Evolutionary conservation across 2,888 invertebrate genomes (phyloP).

Genomic region (Apotomis turbidana): DNA sequence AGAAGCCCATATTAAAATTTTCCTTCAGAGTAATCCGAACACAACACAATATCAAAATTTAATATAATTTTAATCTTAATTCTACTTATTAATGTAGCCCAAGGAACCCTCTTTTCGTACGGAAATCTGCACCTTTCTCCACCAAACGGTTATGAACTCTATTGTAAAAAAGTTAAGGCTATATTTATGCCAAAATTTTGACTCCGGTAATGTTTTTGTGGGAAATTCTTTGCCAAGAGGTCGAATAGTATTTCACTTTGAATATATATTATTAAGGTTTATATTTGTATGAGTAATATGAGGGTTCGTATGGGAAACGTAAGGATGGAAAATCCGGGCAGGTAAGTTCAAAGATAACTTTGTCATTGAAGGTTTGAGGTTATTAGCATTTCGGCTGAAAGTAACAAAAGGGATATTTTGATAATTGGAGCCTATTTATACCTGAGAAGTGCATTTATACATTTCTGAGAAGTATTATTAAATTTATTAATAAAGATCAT

Average conservation of each 20-base stretch:
- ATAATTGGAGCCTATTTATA: constrained; percentile 18
- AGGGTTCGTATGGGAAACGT: constrained; percentile 50
- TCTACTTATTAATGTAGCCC: constrained; percentile 80
- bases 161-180: neutral
- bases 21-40: constrained; percentile 80
- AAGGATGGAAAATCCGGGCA: constrained; percentile 61
- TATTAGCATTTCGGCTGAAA: constrained; percentile 34
- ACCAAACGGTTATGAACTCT: constrained; percentile 46
- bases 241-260: constrained; percentile 43
- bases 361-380: constrained; percentile 54
- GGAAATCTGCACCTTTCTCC: constrained; percentile 57
- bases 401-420: constrained; percentile 3
- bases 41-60: constrained; percentile 84
- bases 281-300: neutral
- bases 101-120: constrained; percentile 66
- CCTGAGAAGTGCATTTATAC: no score
- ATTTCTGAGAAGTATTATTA: no score
- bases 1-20: constrained; percentile 74
- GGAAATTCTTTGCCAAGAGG: neutral
- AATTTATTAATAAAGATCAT: no score
- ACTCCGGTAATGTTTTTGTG: constrained; percentile 5
- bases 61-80: constrained; percentile 84
- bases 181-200: neutral
- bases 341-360: constrained; percentile 81
- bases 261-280: neutral